phyloP scores from a whole-genome alignment of 2,113 vertebrate genomes.

The Chaetodon trifascialis region DNA sequence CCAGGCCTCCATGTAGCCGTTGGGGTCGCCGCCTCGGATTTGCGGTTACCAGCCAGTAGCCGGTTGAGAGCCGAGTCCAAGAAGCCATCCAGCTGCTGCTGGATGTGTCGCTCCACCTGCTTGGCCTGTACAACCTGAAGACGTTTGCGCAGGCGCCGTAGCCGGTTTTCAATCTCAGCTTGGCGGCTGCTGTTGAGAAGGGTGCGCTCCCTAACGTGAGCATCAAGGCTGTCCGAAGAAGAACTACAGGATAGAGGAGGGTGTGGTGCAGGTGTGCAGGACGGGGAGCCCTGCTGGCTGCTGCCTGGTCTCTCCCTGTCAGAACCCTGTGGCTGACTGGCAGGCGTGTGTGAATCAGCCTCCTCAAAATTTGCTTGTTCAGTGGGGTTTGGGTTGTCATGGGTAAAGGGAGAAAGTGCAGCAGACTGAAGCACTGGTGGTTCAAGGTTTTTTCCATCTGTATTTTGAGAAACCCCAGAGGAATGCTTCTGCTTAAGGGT shows the following conservation, averaged over 20 bases:
- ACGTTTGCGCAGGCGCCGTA: constrained; percentile 93
- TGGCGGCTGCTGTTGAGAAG: constrained; percentile 89
- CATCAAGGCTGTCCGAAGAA: constrained; percentile 84
- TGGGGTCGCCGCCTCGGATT: constrained; percentile 83
- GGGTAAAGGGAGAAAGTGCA: constrained; percentile 73
- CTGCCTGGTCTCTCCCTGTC: constrained; percentile 74
- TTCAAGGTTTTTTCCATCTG: constrained; percentile 69
- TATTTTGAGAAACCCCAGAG: constrained; percentile 68
- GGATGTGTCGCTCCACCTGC: constrained; percentile 97
- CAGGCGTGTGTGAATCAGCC: constrained; percentile 50
- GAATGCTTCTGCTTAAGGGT: constrained; percentile 77
- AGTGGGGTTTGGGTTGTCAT: constrained; percentile 82
- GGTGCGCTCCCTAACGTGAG: constrained; percentile 89
- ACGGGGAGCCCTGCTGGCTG: constrained; percentile 74
- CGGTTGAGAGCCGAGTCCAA: constrained; percentile 91
- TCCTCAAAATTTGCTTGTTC: constrained; percentile 60
- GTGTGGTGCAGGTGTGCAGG: constrained; percentile 56
- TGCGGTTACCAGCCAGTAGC: constrained; percentile 88
- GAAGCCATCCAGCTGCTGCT: constrained; percentile 96
- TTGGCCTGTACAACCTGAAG: constrained; percentile 98
- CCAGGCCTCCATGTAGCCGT: constrained; percentile 74
- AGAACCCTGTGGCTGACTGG: constrained; percentile 30
- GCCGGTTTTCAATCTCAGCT: constrained; percentile 90
- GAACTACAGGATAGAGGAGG: constrained; percentile 56
- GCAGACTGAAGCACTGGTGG: constrained; percentile 64